Conservation (phyloP, 2,888 invertebrate genomes). For the Amaurobius ferox region DNA sequence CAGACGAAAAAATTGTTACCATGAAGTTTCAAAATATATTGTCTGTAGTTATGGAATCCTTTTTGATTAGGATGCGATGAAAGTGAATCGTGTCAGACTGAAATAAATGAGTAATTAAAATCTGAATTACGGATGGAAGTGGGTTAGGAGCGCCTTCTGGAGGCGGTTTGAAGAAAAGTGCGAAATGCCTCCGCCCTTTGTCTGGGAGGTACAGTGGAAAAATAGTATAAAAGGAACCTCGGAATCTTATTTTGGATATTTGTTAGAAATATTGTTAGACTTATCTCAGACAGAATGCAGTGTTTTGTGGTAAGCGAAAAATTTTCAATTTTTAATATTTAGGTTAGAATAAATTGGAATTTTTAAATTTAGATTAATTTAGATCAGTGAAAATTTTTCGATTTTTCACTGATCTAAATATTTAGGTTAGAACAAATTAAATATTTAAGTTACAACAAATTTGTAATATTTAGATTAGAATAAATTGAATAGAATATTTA, state of each 20-base stretch:
- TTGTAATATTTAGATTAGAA: no score
- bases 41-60: neutral
- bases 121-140: slow-evolving; percentile 20
- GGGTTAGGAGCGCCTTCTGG: slow-evolving; percentile 40
- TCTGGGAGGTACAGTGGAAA: slow-evolving; percentile 25
- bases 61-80: neutral
- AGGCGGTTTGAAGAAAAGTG: slow-evolving; percentile 38
- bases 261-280: neutral
- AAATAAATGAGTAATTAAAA: neutral
- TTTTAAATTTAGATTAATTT: no score
- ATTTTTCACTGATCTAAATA: no score
- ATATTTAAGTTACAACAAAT: no score
- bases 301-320: slow-evolving; percentile 30
- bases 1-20: neutral
- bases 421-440: no score
- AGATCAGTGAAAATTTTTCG: no score
- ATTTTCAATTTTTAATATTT: neutral
- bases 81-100: neutral
- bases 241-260: neutral
- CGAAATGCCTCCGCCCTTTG: slow-evolving; percentile 32
- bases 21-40: neutral
- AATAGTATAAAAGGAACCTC: slow-evolving; percentile 33
- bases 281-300: slow-evolving; percentile 17
- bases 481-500: no score
- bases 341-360: no score